Evolutionary conservation across 2,113 vertebrate genomes (phyloP), one percentile per base, ranked within the genome.

Genomic region (Hassar affinis): DNA sequence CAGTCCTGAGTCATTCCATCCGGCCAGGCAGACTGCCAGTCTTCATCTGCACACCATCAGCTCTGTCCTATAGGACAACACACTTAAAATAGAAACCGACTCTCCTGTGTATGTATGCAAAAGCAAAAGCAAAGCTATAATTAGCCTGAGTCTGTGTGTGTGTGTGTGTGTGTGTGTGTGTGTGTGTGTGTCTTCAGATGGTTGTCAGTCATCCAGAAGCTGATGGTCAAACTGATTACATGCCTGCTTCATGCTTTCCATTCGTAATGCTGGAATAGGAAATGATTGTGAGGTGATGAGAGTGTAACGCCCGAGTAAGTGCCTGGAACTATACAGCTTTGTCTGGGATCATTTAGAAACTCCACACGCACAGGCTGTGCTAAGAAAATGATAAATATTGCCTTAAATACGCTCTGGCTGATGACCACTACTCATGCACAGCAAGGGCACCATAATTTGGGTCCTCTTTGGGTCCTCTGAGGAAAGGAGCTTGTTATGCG

Each of bases 121-220:
- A 64, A 79, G 86, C 85, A 78, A 91, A 66, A 77, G 88, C 92
- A 91, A 66, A 77, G 87, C 91, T 93, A 91, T 92, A 92, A 92
- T 93, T 93, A 93, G 89, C 87, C 35, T 38, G 84, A 88, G 78
- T 18, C 1, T 35, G 62, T 87, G 89, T 82, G 91, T 88, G 88
- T 89, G 92, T 85, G 84, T 84, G 56, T 57, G 54, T 22, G 54
- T 22, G 54, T 22, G n/a, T 61, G 12, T 64, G 12, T 20, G 78
- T 87, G 89, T 81, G 91, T 87, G 88, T 89, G 92, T 84, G 83
- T 84, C 88, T 86, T 88, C 76, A 89, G 91, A 92, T 89, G 90
- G 87, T 88, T 91, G 91, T 90, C 52, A 54, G 85, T 84, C 72
- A 64, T 88, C 85, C 82, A 56, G 82, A 89, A 84, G 85, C 90